A percentile compares a stretch with the other conserved stretches of the same genome.
phyloP scores from a whole-genome alignment of 2,113 vertebrate species.

The Suricata suricatta region DNA sequence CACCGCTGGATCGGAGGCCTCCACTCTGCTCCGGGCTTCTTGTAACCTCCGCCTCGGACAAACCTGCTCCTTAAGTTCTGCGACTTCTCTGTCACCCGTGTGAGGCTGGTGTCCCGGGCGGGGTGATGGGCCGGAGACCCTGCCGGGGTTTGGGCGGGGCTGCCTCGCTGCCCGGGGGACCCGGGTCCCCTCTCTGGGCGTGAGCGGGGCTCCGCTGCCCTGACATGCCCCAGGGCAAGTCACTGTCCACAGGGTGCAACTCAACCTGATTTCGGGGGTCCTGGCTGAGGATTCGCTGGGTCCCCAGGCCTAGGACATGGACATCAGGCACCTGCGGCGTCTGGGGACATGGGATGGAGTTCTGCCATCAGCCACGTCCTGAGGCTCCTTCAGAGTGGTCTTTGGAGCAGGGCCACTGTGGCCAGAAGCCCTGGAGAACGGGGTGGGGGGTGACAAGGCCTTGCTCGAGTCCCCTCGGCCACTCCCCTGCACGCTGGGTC shows the following conservation, averaged over 20 bases:
- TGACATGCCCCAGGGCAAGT: fast-evolving
- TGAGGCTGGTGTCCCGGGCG: background rate
- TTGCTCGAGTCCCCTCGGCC: background rate
- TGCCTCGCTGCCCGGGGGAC: background rate
- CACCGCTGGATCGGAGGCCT: background rate
- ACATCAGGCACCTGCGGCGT: fast-evolving
- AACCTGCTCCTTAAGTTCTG: too few species aligned
- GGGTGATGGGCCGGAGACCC: background rate
- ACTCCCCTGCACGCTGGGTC: background rate
- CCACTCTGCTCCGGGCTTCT: background rate
- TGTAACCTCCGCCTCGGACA: background rate
- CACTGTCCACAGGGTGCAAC: too few species aligned
- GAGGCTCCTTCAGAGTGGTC: too few species aligned
- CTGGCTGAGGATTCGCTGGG: background rate
- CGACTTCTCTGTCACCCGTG: background rate
- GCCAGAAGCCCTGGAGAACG: background rate
- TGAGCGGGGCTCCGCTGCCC: background rate
- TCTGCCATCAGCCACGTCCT: background rate
- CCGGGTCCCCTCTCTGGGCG: background rate
- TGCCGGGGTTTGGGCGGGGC: background rate
- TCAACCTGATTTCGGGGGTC: background rate
- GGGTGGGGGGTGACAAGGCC: too few species aligned
- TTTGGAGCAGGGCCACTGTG: background rate
- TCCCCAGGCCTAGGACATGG: background rate
- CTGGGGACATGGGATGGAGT: background rate